A percentile compares a stretch with the other conserved stretches of the same genome.
Conservation (phyloP, 2,888 invertebrate species). For the Phrixothrix hirtus region DNA sequence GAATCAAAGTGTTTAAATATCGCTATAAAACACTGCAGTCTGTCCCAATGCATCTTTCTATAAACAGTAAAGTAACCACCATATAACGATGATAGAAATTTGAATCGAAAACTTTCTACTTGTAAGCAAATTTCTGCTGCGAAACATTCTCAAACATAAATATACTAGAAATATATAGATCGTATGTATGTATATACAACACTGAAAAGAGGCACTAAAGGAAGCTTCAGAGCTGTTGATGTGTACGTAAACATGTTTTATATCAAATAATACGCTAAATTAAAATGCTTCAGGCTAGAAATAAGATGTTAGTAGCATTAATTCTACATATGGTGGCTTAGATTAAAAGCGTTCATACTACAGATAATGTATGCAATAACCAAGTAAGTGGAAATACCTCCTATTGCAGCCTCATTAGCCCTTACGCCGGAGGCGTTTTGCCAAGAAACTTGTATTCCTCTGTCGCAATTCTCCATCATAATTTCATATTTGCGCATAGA, state of each 20-base stretch:
- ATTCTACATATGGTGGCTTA: constrained; percentile 31
- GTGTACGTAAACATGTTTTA: constrained; percentile 1
- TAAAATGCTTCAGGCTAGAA: constrained; percentile 28
- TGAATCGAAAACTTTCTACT: too few species aligned
- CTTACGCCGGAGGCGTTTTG: constrained; percentile 19
- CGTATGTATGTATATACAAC: neutral
- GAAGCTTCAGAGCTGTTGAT: neutral
- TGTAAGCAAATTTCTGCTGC: too few species aligned
- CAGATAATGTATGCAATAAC: constrained; percentile 35
- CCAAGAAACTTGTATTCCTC: constrained; percentile 23
- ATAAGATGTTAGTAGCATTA: constrained; percentile 32
- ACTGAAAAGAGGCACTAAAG: neutral
- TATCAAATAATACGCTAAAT: constrained; percentile 15
- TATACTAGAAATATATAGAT: too few species aligned
- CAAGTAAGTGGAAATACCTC: constrained; percentile 33
- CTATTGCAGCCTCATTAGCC: constrained; percentile 29
- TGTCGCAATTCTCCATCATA: constrained; percentile 20
- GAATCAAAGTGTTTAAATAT: too few species aligned
- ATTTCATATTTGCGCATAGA: constrained; percentile 20
- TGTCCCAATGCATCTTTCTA: too few species aligned
- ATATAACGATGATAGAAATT: too few species aligned
- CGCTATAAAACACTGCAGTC: too few species aligned
- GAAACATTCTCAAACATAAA: too few species aligned
- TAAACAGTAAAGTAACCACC: too few species aligned
- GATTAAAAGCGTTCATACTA: constrained; percentile 35